Base-by-base conservation (phyloP, 2,113 vertebrate species). In the Microcebus ravelobensis region DNA sequence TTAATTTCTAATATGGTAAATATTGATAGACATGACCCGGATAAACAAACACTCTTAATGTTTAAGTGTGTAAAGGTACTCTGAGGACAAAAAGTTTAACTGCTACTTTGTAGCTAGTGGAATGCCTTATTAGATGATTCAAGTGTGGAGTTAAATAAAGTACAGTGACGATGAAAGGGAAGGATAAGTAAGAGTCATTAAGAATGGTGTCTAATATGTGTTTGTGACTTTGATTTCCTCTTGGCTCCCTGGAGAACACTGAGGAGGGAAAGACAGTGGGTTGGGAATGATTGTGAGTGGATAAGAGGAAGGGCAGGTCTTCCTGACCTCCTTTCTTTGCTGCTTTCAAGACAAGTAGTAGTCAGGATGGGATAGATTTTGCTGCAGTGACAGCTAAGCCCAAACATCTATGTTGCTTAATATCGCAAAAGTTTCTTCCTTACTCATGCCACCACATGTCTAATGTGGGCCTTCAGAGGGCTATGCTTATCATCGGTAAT, bases 1-100 rank as follows among this genome's bases (percentile, higher is more conserved):
- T 88, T 83, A 73, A 27, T 90, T 93, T 39, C 48, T 95, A 57
- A 61, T 87, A 34, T 91, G 59, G 23, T 85, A 83, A 45, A 61
- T 90, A 31, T 90, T 83, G 36, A 65, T 94, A 84, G 42, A 55
- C 57, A 34, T 34, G 68, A n/a, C 31, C 3, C 13, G 79, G 42
- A 39, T 79, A 91, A 81, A 79, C 48, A 74, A 52, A 31, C 27
- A 73, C 5, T 93, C 27, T 91, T 84, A 76, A 36, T 74, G 59
- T 93, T 94, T 83, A 52, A 95, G 48, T 94, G 12, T 80, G n/a
- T 91, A 59, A 80, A 52, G 3, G 10, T 77, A 18, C n/a, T 77
- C 27, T 61, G 90, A 63, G 59, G 48, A 50, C 63, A 61, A 48
- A 63, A 90, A 45, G 3, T 68, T 83, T 83, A 67, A 14, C 23